Evolutionary conservation across 2,888 invertebrate genomes (phyloP).

Genomic region (Apomyelois bistriatella): DNA sequence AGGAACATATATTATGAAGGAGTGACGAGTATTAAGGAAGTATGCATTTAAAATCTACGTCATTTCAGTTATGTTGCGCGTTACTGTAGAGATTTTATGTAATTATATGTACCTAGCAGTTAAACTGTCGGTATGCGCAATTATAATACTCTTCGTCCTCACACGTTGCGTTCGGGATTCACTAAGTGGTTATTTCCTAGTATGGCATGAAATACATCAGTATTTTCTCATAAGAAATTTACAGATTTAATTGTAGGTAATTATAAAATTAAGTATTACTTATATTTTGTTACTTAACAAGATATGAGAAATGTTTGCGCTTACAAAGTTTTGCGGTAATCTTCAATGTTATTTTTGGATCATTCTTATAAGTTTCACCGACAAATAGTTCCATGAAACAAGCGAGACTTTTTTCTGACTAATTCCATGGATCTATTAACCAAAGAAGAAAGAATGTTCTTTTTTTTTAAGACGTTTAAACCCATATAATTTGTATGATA

Average conservation of each 20-base stretch:
- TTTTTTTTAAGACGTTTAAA: too few relatives aligned
- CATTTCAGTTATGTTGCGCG: constrained; percentile 6
- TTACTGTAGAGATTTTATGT: not conserved
- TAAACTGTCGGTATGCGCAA: constrained; percentile 1
- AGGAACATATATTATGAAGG: not conserved
- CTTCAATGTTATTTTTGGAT: not conserved
- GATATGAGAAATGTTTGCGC: not conserved
- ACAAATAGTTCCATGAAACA: too few relatives aligned
- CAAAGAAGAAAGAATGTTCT: too few relatives aligned
- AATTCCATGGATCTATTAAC: too few relatives aligned
- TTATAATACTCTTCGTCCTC: not conserved
- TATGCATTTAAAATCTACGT: not conserved
- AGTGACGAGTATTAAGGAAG: constrained; percentile 2
- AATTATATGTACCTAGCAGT: constrained; percentile 4
- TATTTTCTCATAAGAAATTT: not conserved
- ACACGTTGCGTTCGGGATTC: not conserved
- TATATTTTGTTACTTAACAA: not conserved
- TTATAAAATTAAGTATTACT: not conserved
- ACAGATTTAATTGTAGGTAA: not conserved
- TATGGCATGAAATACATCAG: constrained; percentile 2
- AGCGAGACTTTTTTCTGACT: too few relatives aligned
- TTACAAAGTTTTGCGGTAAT: not conserved
- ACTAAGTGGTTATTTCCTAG: constrained; percentile 7
- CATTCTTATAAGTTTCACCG: too few relatives aligned
- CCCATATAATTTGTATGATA: too few relatives aligned